These are phyloP conservation scores for Heliconius ethilla DNA, from an alignment of 2,888 invertebrate species.

Conservation along the genomic window DNA sequence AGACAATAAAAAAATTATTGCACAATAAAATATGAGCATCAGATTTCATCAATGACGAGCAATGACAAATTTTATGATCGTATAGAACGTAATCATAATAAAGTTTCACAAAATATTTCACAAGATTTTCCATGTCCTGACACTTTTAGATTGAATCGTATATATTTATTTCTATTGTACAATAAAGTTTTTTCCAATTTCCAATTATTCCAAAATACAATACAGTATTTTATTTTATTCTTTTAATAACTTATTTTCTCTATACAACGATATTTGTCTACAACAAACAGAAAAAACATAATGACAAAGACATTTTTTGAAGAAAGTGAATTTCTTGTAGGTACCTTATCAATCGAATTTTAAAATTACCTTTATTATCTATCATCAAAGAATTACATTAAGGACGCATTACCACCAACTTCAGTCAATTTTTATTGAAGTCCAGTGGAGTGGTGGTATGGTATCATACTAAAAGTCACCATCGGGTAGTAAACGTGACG, in stretches of 20 bases:
- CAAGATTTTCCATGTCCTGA: constrained; percentile 5
- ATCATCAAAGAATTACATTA: neutral
- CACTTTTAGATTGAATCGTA: constrained; percentile 10
- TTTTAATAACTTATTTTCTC: neutral
- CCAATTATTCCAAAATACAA: neutral
- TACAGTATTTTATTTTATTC: neutral
- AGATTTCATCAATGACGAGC: constrained; percentile 58
- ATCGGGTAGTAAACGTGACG: neutral
- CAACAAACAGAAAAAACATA: neutral
- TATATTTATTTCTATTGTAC: neutral
- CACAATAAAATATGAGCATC: constrained; percentile 62
- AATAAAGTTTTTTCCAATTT: neutral
- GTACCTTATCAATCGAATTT: neutral
- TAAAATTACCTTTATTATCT: neutral
- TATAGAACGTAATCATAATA: constrained; percentile 46
- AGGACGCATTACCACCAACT: neutral
- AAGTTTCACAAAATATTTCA: constrained; percentile 39
- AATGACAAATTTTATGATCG: constrained; percentile 54
- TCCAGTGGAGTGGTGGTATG: neutral
- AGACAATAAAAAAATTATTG: constrained; percentile 65
- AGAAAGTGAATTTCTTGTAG: too few species aligned
- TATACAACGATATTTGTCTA: neutral
- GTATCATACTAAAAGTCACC: neutral
- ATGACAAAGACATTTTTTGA: neutral
- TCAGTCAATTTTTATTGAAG: neutral